Percentiles rank a stretch among this genome's conserved stretches.
Evolutionary conservation across 2,113 vertebrate genomes (phyloP).

Genomic region (Podarcis muralis): DNA sequence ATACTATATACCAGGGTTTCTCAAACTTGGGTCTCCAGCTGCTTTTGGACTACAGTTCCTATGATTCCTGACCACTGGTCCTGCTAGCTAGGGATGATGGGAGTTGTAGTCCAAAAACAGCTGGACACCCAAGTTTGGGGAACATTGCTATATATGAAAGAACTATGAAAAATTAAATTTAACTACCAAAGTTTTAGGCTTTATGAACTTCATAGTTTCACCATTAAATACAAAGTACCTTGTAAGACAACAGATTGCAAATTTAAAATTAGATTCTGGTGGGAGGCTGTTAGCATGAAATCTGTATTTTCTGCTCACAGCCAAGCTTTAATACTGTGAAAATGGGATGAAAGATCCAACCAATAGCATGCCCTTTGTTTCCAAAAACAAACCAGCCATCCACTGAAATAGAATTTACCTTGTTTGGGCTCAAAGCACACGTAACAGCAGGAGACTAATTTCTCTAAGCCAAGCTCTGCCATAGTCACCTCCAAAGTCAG

Average conservation of each 20-base stretch:
- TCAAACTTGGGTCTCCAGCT: too few species aligned
- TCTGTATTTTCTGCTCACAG: slow-evolving; percentile 72
- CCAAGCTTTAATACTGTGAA: slow-evolving; percentile 57
- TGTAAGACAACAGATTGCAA: slow-evolving; percentile 81
- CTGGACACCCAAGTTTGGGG: too few species aligned
- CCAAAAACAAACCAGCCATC: slow-evolving; percentile 60
- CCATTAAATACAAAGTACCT: slow-evolving; percentile 76
- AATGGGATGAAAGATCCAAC: slow-evolving; percentile 72
- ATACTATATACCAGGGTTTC: not conserved
- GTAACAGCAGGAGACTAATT: not conserved
- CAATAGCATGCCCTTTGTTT: slow-evolving; percentile 54
- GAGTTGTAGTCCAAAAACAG: too few species aligned
- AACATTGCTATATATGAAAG: slow-evolving; percentile 18
- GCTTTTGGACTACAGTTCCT: too few species aligned
- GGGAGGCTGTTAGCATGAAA: slow-evolving; percentile 78
- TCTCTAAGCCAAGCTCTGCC: not conserved
- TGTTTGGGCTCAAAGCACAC: not conserved
- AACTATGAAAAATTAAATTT: slow-evolving; percentile 49
- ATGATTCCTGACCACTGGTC: too few species aligned
- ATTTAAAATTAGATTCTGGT: slow-evolving; percentile 83
- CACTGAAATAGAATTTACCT: not conserved
- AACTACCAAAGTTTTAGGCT: slow-evolving; percentile 34
- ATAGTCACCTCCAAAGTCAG: not conserved
- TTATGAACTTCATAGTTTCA: slow-evolving; percentile 65
- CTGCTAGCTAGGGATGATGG: too few species aligned